A percentile compares a stretch with the other conserved stretches of the same genome.
Evolutionary conservation across 2,113 vertebrate genomes (phyloP).

Genomic region (Chiloscyllium plagiosum): DNA sequence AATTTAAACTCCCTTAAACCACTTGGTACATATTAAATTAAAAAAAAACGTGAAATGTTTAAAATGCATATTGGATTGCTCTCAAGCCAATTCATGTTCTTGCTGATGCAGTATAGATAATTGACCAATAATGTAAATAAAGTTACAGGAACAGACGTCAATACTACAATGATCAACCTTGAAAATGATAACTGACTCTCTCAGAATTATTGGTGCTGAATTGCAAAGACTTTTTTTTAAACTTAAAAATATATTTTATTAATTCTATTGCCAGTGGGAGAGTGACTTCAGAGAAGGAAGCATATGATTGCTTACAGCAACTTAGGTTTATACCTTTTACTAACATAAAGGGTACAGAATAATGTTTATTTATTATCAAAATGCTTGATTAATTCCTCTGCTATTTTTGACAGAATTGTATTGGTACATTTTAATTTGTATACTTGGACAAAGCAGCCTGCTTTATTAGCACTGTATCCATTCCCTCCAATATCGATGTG

Average conservation of each 20-base stretch:
- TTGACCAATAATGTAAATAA: not conserved
- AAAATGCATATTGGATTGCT: not conserved
- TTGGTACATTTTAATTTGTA: not conserved
- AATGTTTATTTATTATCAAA: not conserved
- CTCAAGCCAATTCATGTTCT: not conserved
- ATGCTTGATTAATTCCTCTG: not conserved
- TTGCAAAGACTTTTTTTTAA: not conserved
- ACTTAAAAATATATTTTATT: not conserved
- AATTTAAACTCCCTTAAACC: not conserved
- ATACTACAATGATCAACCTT: not conserved
- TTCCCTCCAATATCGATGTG: too few species aligned
- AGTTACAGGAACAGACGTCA: not conserved
- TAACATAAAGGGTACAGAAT: not conserved
- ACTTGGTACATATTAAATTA: not conserved
- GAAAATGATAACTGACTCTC: not conserved
- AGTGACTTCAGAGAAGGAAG: not conserved
- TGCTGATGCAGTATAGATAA: not conserved
- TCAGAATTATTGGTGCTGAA: not conserved
- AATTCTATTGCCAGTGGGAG: not conserved
- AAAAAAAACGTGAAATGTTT: not conserved
- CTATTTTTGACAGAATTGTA: not conserved
- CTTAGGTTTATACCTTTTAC: not conserved
- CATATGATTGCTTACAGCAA: not conserved
- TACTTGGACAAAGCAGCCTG: not conserved
- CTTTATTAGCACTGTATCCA: too few species aligned